These are phyloP conservation scores for Drosophila putrida DNA, from an alignment of 2,888 invertebrate species.

Conservation along the genomic window DNA sequence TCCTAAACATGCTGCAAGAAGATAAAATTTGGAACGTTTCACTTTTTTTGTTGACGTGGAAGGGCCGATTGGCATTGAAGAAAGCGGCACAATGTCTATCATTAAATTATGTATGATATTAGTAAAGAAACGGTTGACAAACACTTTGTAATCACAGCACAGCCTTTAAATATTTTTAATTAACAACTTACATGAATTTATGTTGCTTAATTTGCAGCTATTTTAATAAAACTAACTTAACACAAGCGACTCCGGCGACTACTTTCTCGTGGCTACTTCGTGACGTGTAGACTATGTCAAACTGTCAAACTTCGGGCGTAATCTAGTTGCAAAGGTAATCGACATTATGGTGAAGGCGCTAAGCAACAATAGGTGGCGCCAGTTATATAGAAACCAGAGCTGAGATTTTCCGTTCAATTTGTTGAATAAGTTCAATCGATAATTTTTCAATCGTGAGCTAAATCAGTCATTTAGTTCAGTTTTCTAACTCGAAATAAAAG, in stretches of 20 bases:
- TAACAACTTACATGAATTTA: slow-evolving; percentile 62
- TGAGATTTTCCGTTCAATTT: too few species aligned
- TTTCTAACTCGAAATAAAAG: too few species aligned
- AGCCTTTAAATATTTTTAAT: not conserved
- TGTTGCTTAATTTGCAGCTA: slow-evolving; percentile 28
- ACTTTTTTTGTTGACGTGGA: slow-evolving; percentile 82
- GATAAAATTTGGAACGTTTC: slow-evolving; percentile 46
- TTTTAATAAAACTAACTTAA: slow-evolving; percentile 54
- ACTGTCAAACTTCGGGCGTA: slow-evolving; percentile 39
- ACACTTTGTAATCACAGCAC: not conserved
- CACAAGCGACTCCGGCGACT: slow-evolving; percentile 31
- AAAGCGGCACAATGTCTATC: slow-evolving; percentile 15
- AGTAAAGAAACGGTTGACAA: not conserved
- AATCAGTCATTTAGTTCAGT: too few species aligned
- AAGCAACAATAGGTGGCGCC: too few species aligned
- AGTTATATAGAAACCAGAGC: too few species aligned
- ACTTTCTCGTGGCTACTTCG: slow-evolving; percentile 73
- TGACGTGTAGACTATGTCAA: slow-evolving; percentile 84
- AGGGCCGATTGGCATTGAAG: slow-evolving; percentile 30
- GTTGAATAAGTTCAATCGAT: too few species aligned
- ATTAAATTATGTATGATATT: not conserved
- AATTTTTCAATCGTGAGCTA: too few species aligned
- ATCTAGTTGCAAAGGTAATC: not conserved
- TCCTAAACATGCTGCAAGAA: slow-evolving; percentile 73
- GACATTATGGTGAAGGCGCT: too few species aligned